These are phyloP conservation scores for Cyprinodon brontotheroides DNA, from an alignment of 2,113 vertebrate species.

Conservation along the genomic window DNA sequence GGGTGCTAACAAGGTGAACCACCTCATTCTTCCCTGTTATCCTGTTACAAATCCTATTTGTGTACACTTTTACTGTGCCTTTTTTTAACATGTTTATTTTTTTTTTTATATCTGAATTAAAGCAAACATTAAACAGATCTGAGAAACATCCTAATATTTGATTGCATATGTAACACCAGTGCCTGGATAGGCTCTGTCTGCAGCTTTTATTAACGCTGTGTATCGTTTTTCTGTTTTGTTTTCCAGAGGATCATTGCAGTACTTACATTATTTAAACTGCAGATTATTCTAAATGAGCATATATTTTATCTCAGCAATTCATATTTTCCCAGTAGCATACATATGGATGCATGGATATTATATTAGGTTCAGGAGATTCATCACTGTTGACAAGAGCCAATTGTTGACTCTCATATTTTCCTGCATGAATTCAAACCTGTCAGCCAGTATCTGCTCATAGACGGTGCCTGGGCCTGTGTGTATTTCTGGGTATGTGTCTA, in stretches of 20 bases:
- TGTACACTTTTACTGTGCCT: neutral
- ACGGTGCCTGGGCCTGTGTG: slow-evolving; percentile 4
- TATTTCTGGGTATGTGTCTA: slow-evolving; percentile 3
- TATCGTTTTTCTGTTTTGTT: neutral
- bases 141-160: no score
- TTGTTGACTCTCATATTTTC: slow-evolving; percentile 45
- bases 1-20: neutral
- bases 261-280: neutral
- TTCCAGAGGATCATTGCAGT: neutral
- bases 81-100: neutral
- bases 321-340: slow-evolving; percentile 5
- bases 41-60: neutral
- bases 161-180: neutral
- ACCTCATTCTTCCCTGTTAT: neutral
- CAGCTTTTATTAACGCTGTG: neutral
- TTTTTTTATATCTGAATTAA: neutral
- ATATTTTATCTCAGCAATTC: neutral
- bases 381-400: slow-evolving; percentile 34
- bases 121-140: no score
- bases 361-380: slow-evolving; percentile 32
- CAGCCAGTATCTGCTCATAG: slow-evolving; percentile 44
- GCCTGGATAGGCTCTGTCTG: neutral
- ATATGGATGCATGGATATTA: neutral
- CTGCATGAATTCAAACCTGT: slow-evolving; percentile 37
- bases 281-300: neutral